A percentile compares a stretch with the other conserved stretches of the same genome.
phyloP scores from a whole-genome alignment of 1,140 invertebrate species.

The Dendroctonus valens region DNA sequence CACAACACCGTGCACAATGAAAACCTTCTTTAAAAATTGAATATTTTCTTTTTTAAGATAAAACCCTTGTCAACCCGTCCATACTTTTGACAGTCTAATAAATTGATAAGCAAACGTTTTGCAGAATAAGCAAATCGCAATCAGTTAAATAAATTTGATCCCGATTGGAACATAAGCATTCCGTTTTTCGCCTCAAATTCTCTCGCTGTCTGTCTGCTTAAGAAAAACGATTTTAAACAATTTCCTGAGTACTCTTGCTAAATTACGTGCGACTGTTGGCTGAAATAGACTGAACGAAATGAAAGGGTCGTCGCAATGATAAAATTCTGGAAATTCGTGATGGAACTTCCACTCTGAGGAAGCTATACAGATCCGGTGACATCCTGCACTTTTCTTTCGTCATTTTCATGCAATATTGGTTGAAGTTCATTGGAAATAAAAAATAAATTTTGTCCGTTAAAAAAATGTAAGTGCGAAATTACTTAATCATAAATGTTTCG shows the following conservation, averaged over 20 bases:
- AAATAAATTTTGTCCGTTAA: too few relatives aligned
- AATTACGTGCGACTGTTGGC: slow-evolving; percentile 21
- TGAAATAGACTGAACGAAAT: slow-evolving; percentile 15
- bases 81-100: too few relatives aligned
- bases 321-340: slow-evolving; percentile 13
- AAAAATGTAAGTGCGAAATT: too few relatives aligned
- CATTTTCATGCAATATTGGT: too few relatives aligned
- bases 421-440: too few relatives aligned
- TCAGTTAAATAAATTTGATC: slow-evolving; percentile 7
- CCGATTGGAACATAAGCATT: slow-evolving; percentile 1
- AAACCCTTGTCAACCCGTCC: too few relatives aligned
- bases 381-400: not conserved
- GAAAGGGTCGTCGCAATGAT: slow-evolving; percentile 12
- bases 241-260: slow-evolving; percentile 18
- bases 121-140: not conserved
- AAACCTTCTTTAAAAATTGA: too few relatives aligned
- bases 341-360: slow-evolving; percentile 7
- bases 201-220: slow-evolving; percentile 2
- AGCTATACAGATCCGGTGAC: not conserved
- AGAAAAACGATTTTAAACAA: slow-evolving; percentile 19
- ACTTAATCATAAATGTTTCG: too few relatives aligned
- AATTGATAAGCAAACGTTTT: too few relatives aligned
- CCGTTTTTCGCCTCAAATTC: slow-evolving; percentile 4
- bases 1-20: too few relatives aligned
- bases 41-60: too few relatives aligned